Evolutionary conservation across 2,888 invertebrate genomes (phyloP).

Genomic region (Pogonocherus hispidulus): DNA sequence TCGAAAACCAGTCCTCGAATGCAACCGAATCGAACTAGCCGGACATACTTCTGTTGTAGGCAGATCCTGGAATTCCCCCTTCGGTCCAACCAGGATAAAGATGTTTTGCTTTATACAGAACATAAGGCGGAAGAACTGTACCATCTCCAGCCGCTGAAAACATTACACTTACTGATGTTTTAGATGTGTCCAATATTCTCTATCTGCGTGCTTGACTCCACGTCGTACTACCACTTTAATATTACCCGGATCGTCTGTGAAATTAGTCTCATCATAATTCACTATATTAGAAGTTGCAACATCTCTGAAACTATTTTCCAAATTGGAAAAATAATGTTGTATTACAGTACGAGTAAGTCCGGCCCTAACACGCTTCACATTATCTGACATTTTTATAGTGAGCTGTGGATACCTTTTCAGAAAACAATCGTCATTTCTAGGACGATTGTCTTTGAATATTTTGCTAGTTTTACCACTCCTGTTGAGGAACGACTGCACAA

Average conservation of each 20-base stretch:
- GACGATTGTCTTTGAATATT: no score
- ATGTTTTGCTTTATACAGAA: slow-evolving; percentile 4
- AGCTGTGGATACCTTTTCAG: no score
- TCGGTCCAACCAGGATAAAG: not conserved
- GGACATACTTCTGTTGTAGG: not conserved
- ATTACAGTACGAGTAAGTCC: not conserved
- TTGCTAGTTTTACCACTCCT: no score
- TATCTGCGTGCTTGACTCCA: not conserved
- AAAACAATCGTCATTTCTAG: no score
- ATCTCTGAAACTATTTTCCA: not conserved
- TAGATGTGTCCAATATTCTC: slow-evolving; percentile 2
- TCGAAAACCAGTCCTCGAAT: not conserved
- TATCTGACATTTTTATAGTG: not conserved
- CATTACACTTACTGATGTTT: not conserved
- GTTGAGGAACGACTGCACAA: no score
- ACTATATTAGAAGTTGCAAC: not conserved
- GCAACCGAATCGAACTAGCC: not conserved
- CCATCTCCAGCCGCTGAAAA: not conserved
- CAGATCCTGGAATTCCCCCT: not conserved
- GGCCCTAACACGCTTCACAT: not conserved
- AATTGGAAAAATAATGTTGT: slow-evolving; percentile 6
- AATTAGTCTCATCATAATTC: slow-evolving; percentile 8
- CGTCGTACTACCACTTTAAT: not conserved
- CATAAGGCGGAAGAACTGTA: not conserved
- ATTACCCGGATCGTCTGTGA: not conserved